Evolutionary conservation across 2,113 vertebrate genomes (phyloP).

Genomic region (Xerus inauris): DNA sequence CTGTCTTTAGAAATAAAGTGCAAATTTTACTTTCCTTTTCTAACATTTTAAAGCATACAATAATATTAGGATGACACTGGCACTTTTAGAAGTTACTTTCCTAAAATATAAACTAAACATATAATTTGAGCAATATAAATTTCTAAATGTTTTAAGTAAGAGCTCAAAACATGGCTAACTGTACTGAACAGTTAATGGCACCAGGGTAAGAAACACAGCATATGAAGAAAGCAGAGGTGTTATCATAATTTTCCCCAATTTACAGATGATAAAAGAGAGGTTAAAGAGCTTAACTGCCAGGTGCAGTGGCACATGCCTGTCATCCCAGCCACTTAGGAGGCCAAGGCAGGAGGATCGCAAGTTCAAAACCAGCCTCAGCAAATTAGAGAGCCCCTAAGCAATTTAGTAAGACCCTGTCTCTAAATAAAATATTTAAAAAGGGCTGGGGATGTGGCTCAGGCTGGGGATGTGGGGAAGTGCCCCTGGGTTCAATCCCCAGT

Average conservation of each 20-base stretch:
- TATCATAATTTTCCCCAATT: neutral
- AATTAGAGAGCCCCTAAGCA: too few relatives aligned
- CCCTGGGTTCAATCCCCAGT: too few relatives aligned
- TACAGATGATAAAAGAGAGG: slow-evolving; percentile 8
- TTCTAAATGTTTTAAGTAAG: slow-evolving; percentile 18
- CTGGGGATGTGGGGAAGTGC: too few relatives aligned
- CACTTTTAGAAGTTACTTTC: slow-evolving; percentile 40
- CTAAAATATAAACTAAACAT: slow-evolving; percentile 6
- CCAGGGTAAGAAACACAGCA: neutral
- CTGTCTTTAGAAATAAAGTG: neutral
- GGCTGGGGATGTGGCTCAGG: too few relatives aligned
- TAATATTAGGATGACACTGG: neutral
- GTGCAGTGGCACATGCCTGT: too few relatives aligned
- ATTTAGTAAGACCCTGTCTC: too few relatives aligned
- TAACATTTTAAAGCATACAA: slow-evolving; percentile 9
- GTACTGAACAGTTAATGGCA: neutral
- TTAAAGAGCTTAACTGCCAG: neutral
- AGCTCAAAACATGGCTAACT: neutral
- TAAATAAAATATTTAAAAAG: too few relatives aligned
- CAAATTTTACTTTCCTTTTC: slow-evolving; percentile 3
- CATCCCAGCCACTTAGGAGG: too few relatives aligned
- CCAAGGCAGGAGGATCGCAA: too few relatives aligned
- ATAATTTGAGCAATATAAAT: neutral
- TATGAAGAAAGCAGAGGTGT: neutral
- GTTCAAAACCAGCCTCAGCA: too few relatives aligned